These are phyloP conservation scores for Lingula anatina DNA, from an alignment of 2,888 invertebrate species.

Conservation along the genomic window DNA sequence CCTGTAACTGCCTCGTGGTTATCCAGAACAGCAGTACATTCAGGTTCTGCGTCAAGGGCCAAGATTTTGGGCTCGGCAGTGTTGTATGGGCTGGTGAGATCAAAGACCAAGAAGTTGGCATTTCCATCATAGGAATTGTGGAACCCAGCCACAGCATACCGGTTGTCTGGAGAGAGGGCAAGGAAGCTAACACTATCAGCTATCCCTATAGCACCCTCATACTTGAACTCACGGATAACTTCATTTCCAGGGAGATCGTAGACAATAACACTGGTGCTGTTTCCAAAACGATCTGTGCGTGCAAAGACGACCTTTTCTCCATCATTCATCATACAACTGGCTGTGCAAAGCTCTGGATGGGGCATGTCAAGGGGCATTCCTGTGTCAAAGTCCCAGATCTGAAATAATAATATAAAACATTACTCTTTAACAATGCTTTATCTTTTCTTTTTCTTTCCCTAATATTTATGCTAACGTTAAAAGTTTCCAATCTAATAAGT, in stretches of 20 bases:
- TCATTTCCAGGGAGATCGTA: conserved; percentile 51
- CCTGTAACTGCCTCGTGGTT: conserved; percentile 50
- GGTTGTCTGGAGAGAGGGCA: conserved; percentile 41
- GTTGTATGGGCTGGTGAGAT: conserved; percentile 41
- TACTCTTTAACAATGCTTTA: not conserved
- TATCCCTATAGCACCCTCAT: conserved; percentile 46
- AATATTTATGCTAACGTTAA: no score
- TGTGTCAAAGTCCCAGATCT: conserved; percentile 51
- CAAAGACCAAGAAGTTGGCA: conserved; percentile 50
- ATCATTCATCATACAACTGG: conserved; percentile 46
- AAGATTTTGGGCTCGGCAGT: conserved; percentile 44
- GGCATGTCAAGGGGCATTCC: conserved; percentile 48
- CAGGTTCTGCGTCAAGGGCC: conserved; percentile 45
- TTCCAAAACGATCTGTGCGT: conserved; percentile 47
- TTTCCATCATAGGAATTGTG: conserved; percentile 47
- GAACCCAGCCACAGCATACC: conserved; percentile 49
- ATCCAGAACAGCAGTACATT: conserved; percentile 45
- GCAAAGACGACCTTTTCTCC: conserved; percentile 47
- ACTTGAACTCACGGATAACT: conserved; percentile 30
- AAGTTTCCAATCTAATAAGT: no score
- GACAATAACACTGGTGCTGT: conserved; percentile 44
- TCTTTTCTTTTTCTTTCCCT: no score
- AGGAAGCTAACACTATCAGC: conserved; percentile 47
- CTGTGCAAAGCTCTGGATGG: conserved; percentile 45
- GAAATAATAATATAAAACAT: conserved; percentile 5